phyloP scores from a whole-genome alignment of 2,797 vertebrate genomes.

The Coluber constrictor region DNA sequence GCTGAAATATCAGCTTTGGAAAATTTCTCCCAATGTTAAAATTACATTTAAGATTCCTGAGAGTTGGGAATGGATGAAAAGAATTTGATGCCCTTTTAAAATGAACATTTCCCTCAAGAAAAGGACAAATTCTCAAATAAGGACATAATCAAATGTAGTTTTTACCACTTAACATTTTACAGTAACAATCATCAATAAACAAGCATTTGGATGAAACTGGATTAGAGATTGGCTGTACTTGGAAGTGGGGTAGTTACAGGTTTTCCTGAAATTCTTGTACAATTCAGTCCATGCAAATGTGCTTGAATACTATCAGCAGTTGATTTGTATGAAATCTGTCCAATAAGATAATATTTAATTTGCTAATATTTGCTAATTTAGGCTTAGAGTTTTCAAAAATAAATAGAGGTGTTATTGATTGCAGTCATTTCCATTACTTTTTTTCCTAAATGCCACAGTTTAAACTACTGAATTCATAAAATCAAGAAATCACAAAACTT shows the following conservation, averaged over 20 bases:
- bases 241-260: not conserved
- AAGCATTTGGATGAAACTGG: not conserved
- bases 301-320: not conserved
- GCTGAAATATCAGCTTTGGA: not conserved
- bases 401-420: not conserved
- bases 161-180: not conserved
- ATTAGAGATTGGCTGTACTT: not conserved
- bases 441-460: not conserved
- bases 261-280: not conserved
- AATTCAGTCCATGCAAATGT: not conserved
- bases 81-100: not conserved
- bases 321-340: not conserved
- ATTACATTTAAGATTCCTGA: not conserved
- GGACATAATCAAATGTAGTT: no score
- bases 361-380: not conserved
- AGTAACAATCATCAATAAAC: not conserved
- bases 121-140: not conserved
- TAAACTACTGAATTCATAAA: not conserved
- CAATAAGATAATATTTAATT: not conserved
- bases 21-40: not conserved
- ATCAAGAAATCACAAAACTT: not conserved
- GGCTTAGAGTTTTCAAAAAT: not conserved
- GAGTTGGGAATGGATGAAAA: not conserved
- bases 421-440: not conserved
- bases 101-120: not conserved